Evolutionary conservation across 2,113 vertebrate species (phyloP).

Genomic region (Merops nubicus): DNA sequence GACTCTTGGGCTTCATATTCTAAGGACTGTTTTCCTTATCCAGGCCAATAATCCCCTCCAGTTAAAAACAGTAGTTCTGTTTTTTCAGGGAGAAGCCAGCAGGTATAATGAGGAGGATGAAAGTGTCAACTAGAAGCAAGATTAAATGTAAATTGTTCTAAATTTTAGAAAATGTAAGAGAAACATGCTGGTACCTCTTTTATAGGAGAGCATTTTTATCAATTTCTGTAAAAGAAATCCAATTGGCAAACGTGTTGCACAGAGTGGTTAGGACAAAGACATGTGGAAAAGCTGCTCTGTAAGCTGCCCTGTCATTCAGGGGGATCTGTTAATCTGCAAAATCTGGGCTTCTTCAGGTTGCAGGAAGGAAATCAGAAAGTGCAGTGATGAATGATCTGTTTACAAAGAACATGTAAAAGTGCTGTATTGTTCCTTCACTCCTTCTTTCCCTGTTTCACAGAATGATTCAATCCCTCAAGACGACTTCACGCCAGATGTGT

Average conservation of each 20-base stretch:
- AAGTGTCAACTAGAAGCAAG: not conserved
- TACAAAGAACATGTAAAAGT: not conserved
- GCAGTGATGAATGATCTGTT: not conserved
- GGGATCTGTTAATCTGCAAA: not conserved
- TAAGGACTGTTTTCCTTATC: not conserved
- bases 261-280: not conserved
- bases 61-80: not conserved
- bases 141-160: not conserved
- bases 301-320: not conserved
- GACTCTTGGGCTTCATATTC: not conserved
- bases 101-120: not conserved
- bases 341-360: not conserved
- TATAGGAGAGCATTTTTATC: not conserved
- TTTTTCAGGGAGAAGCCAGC: not conserved
- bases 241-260: not conserved
- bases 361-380: not conserved
- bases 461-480: slow-evolving; percentile 93
- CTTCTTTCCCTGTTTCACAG: slow-evolving; percentile 67
- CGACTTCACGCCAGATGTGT: slow-evolving; percentile 91
- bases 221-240: not conserved
- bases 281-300: not conserved
- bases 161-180: not conserved
- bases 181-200: not conserved
- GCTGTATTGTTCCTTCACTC: not conserved
- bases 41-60: not conserved